Evolutionary conservation across 2,888 invertebrate species (phyloP).

Genomic region (Melanargia galathea): DNA sequence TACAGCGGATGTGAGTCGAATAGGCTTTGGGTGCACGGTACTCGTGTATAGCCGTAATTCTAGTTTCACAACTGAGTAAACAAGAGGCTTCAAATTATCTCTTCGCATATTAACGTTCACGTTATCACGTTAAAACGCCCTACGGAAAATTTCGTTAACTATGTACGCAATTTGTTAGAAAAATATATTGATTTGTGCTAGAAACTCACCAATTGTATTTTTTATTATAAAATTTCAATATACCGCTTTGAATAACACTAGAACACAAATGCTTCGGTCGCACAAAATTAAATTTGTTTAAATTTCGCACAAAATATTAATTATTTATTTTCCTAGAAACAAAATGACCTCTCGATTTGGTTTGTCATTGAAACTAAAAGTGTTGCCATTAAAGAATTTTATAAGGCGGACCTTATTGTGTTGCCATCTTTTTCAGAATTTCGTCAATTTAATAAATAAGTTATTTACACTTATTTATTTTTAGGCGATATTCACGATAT

Average conservation of each 20-base stretch:
- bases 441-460: no score
- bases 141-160: constrained; percentile 25
- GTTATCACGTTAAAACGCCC: constrained; percentile 22
- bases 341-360: constrained; percentile 28
- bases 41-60: constrained; percentile 56
- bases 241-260: not conserved
- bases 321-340: not conserved
- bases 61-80: constrained; percentile 55
- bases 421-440: no score
- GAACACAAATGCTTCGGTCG: not conserved
- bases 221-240: not conserved
- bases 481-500: no score
- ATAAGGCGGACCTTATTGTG: not conserved
- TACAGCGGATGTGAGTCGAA: constrained; percentile 40
- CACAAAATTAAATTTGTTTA: constrained; percentile 7
- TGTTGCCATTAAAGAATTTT: constrained; percentile 28
- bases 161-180: not conserved
- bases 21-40: constrained; percentile 44
- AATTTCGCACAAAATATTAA: constrained; percentile 20
- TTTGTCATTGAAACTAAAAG: constrained; percentile 34
- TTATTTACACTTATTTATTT: no score
- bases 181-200: not conserved
- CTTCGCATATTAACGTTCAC: no score
- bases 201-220: constrained; percentile 24
- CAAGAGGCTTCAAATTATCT: constrained; percentile 21